phyloP scores from a whole-genome alignment of 2,797 vertebrate species.

The Falco berigora region DNA sequence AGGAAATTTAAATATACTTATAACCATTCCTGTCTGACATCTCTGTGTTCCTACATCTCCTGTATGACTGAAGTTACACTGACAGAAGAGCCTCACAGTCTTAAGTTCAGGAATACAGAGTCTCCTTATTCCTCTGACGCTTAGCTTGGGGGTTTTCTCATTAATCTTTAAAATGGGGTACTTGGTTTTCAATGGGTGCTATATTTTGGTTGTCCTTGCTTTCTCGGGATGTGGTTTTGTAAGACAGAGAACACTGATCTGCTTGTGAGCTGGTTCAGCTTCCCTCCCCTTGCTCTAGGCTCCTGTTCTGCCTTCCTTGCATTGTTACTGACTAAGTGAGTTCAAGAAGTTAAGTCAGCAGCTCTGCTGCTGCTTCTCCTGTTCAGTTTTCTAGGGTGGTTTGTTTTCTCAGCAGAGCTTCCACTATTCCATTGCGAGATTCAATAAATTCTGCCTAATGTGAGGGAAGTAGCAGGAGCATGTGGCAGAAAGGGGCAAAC shows the following conservation, averaged over 20 bases:
- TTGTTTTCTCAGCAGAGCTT: background rate
- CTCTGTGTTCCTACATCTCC: background rate
- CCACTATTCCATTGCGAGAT: background rate
- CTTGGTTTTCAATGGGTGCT: background rate
- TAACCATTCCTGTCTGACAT: accelerated
- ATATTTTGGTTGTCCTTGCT: background rate
- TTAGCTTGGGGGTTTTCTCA: background rate
- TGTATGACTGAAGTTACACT: background rate
- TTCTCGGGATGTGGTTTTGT: background rate
- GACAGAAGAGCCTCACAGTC: background rate
- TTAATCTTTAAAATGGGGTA: background rate
- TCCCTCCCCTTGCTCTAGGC: background rate
- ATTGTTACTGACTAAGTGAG: background rate
- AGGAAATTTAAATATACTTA: background rate
- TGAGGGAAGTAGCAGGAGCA: background rate
- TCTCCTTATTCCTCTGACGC: background rate
- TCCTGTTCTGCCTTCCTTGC: background rate
- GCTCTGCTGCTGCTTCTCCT: background rate
- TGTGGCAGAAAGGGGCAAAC: background rate
- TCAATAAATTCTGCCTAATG: background rate
- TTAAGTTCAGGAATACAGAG: background rate
- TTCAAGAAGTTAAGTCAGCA: background rate
- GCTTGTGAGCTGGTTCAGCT: background rate
- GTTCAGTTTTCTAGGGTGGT: background rate
- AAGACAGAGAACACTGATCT: background rate